These are phyloP conservation scores for Xestia rhomboidea DNA, from an alignment of 2,888 invertebrate species.

Conservation along the genomic window DNA sequence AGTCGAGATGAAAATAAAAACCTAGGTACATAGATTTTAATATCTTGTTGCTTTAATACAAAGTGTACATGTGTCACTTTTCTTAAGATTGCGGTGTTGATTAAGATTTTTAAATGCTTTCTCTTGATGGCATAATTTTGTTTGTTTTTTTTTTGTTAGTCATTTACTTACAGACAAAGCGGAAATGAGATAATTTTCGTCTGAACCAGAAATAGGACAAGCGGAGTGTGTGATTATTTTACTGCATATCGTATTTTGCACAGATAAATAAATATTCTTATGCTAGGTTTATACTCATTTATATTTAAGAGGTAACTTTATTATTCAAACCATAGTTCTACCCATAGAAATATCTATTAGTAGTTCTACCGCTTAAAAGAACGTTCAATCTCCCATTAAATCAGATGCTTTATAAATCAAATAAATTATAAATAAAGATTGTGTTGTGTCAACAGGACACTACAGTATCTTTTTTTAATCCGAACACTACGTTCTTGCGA, in stretches of 20 bases:
- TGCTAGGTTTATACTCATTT: not conserved
- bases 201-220: not conserved
- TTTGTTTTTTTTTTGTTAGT: constrained; percentile 15
- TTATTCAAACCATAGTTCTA: too few relatives aligned
- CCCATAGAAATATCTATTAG: not conserved
- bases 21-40: constrained; percentile 34
- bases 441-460: constrained; percentile 37
- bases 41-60: constrained; percentile 38
- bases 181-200: constrained; percentile 17
- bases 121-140: constrained; percentile 2
- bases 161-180: constrained; percentile 1
- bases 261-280: not conserved
- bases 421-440: constrained; percentile 41
- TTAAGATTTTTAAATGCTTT: constrained; percentile 30
- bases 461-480: constrained; percentile 40
- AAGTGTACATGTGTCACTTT: constrained; percentile 35
- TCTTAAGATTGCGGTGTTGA: constrained; percentile 21
- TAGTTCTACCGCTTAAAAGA: not conserved
- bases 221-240: not conserved
- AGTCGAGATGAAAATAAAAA: constrained; percentile 39
- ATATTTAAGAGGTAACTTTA: not conserved
- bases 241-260: not conserved
- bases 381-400: not conserved
- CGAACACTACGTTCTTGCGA: constrained; percentile 10
- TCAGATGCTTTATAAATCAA: constrained; percentile 14